These are phyloP conservation scores for Odontomachus brunneus DNA, from an alignment of 1,140 invertebrate species.

Conservation along the genomic window DNA sequence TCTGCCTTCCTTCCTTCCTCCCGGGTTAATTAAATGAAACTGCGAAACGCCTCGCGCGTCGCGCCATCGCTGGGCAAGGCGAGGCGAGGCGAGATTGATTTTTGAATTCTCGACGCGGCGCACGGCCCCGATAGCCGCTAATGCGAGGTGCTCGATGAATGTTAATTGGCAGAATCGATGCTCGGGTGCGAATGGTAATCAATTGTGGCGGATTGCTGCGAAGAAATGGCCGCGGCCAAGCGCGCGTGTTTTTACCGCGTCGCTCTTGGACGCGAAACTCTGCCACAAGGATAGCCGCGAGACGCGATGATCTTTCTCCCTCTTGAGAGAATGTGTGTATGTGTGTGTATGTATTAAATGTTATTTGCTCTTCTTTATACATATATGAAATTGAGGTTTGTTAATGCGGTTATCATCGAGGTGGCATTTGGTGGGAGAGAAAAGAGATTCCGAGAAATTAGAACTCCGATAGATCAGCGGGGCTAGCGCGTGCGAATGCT, in stretches of 20 bases:
- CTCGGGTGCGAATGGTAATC: conserved; percentile 7
- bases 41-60: conserved; percentile 8
- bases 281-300: too few relatives aligned
- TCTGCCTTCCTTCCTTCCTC: conserved; percentile 51
- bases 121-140: background rate
- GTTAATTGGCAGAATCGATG: background rate
- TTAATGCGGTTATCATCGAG: too few relatives aligned
- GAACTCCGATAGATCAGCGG: too few relatives aligned
- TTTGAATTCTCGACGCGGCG: conserved; percentile 15
- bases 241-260: background rate
- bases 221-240: background rate
- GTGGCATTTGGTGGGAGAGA: background rate
- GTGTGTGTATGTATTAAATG: too few relatives aligned
- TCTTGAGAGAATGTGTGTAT: too few relatives aligned
- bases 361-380: too few relatives aligned
- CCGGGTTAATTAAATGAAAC: conserved; percentile 66
- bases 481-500: too few relatives aligned
- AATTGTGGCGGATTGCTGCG: background rate
- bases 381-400: too few relatives aligned
- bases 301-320: too few relatives aligned
- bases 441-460: background rate
- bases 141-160: conserved; percentile 10
- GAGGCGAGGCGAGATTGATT: conserved; percentile 44
- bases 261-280: too few relatives aligned
- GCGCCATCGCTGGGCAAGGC: background rate